Conservation (phyloP, 2,888 invertebrate genomes). For the Lasioglossum zephyrum region DNA sequence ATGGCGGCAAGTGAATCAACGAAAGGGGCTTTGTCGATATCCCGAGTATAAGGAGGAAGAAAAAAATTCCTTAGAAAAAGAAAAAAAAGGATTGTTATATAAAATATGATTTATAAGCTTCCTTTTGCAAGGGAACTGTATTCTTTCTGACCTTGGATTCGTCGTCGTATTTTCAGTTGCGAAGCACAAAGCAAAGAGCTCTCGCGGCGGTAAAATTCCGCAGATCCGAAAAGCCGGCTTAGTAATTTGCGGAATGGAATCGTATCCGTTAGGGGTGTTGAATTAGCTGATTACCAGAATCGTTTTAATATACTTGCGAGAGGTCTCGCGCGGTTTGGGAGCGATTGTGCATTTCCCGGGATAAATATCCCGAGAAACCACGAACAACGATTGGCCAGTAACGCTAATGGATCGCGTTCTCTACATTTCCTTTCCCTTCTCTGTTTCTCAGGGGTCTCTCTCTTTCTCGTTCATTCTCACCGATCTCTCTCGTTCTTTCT, state of each 20-base stretch:
- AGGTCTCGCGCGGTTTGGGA: neutral
- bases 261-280: neutral
- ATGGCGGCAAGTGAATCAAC: too few relatives aligned
- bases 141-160: too few relatives aligned
- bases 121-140: too few relatives aligned
- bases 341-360: neutral
- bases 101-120: too few relatives aligned
- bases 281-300: conserved; percentile 37
- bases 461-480: too few relatives aligned
- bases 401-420: conserved; percentile 34
- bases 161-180: neutral
- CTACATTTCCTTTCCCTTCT: neutral
- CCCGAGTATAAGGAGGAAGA: too few relatives aligned
- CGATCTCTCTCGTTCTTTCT: neutral
- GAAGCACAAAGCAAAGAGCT: neutral
- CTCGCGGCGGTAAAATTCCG: neutral
- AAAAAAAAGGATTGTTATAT: too few relatives aligned
- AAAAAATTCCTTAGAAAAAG: too few relatives aligned
- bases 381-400: neutral
- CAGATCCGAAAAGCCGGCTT: neutral
- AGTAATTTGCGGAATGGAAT: neutral
- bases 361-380: neutral
- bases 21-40: too few relatives aligned
- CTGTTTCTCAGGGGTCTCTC: neutral
- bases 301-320: neutral